These are phyloP conservation scores for Panthera uncia DNA, from an alignment of 2,113 vertebrate species.

Conservation along the genomic window DNA sequence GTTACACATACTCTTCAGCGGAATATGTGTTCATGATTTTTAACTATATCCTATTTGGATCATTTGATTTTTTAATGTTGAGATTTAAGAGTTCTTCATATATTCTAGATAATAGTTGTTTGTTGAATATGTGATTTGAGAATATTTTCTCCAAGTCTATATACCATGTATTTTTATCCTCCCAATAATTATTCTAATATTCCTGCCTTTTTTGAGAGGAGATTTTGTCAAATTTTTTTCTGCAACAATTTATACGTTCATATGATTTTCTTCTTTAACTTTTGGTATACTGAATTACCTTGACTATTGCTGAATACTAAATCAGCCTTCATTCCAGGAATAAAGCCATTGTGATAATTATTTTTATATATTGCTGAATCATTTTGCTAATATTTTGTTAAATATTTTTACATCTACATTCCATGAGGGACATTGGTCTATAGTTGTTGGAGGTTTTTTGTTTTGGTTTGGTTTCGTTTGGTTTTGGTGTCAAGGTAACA, in stretches of 20 bases:
- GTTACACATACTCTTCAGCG: background rate
- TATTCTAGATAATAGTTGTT: background rate
- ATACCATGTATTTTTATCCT: background rate
- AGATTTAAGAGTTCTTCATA: background rate
- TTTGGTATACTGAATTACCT: background rate
- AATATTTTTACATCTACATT: background rate
- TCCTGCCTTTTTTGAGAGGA: background rate
- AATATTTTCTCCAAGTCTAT: background rate
- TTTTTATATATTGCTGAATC: background rate
- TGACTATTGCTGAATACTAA: background rate
- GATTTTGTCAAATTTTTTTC: background rate
- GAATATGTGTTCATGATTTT: background rate
- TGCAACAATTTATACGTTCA: background rate
- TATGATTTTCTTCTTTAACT: background rate
- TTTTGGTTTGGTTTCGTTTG: background rate
- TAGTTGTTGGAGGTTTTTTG: background rate
- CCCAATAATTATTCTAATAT: background rate
- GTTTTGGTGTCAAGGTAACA: background rate
- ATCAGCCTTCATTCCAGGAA: background rate
- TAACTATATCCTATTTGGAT: background rate
- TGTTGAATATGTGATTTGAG: background rate
- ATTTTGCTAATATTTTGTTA: background rate
- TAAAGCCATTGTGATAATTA: background rate
- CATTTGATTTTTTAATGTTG: background rate
- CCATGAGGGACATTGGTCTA: background rate